Base-by-base conservation (phyloP, 2,888 invertebrate species). In the Eueremaeus valkanovi region DNA sequence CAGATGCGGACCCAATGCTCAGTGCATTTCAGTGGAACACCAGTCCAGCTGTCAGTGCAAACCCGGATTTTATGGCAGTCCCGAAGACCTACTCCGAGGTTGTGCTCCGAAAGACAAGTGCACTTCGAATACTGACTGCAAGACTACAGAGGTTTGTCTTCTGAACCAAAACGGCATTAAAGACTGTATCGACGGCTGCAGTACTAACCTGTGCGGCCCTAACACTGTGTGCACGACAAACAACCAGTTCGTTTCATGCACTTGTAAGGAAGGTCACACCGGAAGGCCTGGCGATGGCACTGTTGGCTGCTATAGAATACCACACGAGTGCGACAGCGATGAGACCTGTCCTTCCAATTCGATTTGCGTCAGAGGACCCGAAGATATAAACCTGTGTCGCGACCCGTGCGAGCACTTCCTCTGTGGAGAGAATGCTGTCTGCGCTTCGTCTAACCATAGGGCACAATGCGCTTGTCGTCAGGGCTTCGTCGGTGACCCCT, bases 51-150 rank as follows among this genome's bases (percentile, higher is more conserved):
- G 80, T 82, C 90, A 92, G 79, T 80, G 80, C 49, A 79, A 81
- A 49, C 42, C 92, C 76, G 95, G 95, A 0, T 95, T 93, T 92
- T 92, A 92, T 0, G 95, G 92, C 82, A 90, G 94, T 84, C 94
- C 95, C 0, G 89, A 87, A 74, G 92, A 95, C 81, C 91, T 95
- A 79, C 88, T 90, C 8, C 92, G 92, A 63, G 95, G 95, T 76
- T 95, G 95, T 82, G 88, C 93, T 88, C 88, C 76, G 16, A 76
- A 36, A 33, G 77, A 77, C 73, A 88, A 90, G 78, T 95, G 94
- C 81, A 88, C 90, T 3, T 89, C 88, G 78, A 92, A 94, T 82
- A 88, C 88, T 75, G 76, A 73, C 16, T 77, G 76, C 27, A 27
- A 55, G 40, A 73, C 73, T 8, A 93, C 94, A 82, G 93, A 95